phyloP scores from a whole-genome alignment of 2,797 vertebrate genomes.

The Pelobates cultripes region DNA sequence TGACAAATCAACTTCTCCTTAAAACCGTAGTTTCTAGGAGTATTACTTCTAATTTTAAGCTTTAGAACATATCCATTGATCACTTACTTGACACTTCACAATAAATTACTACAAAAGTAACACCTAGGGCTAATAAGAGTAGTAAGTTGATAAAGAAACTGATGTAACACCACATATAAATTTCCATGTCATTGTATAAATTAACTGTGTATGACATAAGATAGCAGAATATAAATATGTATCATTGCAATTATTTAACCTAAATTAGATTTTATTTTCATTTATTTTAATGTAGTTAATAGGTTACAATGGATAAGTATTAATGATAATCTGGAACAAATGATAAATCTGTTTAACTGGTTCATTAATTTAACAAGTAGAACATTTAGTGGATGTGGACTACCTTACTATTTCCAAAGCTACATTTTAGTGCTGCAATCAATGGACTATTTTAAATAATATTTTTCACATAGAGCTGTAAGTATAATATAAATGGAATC shows the following conservation, averaged over 20 bases:
- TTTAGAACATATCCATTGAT: slow-evolving; percentile 1
- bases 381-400: too few species aligned
- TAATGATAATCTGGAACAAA: background rate
- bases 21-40: background rate
- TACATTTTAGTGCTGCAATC: too few species aligned
- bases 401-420: too few species aligned
- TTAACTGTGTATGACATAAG: background rate
- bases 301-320: background rate
- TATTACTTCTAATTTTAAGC: slow-evolving; percentile 5
- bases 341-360: background rate
- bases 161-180: background rate
- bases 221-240: background rate
- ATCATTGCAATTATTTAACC: background rate
- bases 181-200: background rate
- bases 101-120: slow-evolving; percentile 7
- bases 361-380: background rate
- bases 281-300: background rate
- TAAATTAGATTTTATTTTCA: background rate
- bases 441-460: too few species aligned
- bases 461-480: too few species aligned
- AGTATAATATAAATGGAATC: too few species aligned
- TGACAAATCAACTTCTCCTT: slow-evolving; percentile 4
- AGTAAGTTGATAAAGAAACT: background rate
- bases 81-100: background rate
- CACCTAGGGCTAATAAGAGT: slow-evolving; percentile 14